Base-by-base conservation (phyloP, 1,140 invertebrate genomes). In the Nasonia giraulti region DNA sequence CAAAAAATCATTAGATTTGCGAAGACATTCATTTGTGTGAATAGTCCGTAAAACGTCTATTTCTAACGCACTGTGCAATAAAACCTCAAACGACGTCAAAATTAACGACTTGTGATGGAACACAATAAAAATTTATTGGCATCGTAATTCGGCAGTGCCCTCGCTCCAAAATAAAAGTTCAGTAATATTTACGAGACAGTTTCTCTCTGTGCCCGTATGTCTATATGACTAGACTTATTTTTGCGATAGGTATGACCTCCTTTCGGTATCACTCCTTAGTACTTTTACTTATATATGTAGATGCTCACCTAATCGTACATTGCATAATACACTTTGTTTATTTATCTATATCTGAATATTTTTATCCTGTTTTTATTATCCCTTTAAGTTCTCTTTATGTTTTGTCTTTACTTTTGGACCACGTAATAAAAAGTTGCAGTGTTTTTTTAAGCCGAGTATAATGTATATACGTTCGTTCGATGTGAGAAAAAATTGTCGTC, bases 361-460 rank as follows among this genome's bases (percentile, higher is more conserved):
- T 71, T 71, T 37, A 47, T 40, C n/a, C 44, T 27, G n/a, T 50
- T n/a, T 50, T 50, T 68, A 44, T 44, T 33, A 71, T 71, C 69
- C 31, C 68, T 8, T 77, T 83, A 68, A 76, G 68, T 83, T 83
- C 81, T n/a, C 47, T 12, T 83, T 62, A 31, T 27, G n/a, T 66
- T 66, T 73, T 44, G 40, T 68, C 66, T 55, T 66, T 82, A 1
- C 23, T 74, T 33, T 83, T 83, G 74, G 62, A 83, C 82, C 82
- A 78, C 82, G 62, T 77, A 77, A 83, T 66, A 50, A 76, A 83
- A 83, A n/a, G 14, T 23, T 78, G 75, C 55, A 82, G 55, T 74
- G 55, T 31, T 62, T 62, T 55, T 55, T 55, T n/a, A 23, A 40
- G 37, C 44, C 62, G 23, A 31, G 68, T 81, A 20, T 73, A 2